Conservation (phyloP, 2,888 invertebrate species). For the Agriopis aurantiaria region DNA sequence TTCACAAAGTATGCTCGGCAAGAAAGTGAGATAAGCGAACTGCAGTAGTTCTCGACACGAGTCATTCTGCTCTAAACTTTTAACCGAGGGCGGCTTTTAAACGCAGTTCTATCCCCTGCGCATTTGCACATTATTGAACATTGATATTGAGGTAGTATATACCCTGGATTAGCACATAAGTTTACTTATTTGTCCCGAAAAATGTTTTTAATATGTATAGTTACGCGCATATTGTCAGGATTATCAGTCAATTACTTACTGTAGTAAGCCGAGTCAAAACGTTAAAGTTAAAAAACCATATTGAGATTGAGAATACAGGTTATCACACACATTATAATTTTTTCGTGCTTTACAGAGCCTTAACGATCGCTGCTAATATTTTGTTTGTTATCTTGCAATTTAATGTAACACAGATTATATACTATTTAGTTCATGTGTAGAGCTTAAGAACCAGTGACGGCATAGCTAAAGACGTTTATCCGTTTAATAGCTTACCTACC, state of each 20-base stretch:
- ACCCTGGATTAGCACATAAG: too few species aligned
- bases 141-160: too few species aligned
- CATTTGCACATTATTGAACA: too few species aligned
- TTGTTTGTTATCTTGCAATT: constrained; percentile 5
- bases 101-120: too few species aligned
- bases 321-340: constrained; percentile 27
- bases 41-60: too few species aligned
- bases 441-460: constrained; percentile 7
- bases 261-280: not conserved
- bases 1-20: too few species aligned
- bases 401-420: not conserved
- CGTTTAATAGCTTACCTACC: not conserved
- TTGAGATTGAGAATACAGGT: constrained; percentile 13
- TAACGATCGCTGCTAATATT: not conserved
- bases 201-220: too few species aligned
- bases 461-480: constrained; percentile 9
- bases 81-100: too few species aligned
- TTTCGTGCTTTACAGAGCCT: constrained; percentile 30
- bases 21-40: too few species aligned
- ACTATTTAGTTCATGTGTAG: not conserved
- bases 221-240: not conserved
- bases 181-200: too few species aligned
- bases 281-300: not conserved
- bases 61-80: too few species aligned
- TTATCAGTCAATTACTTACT: constrained; percentile 1